These are phyloP conservation scores for Ommatoiulus sabulosus DNA, from an alignment of 2,888 invertebrate genomes.

Conservation along the genomic window DNA sequence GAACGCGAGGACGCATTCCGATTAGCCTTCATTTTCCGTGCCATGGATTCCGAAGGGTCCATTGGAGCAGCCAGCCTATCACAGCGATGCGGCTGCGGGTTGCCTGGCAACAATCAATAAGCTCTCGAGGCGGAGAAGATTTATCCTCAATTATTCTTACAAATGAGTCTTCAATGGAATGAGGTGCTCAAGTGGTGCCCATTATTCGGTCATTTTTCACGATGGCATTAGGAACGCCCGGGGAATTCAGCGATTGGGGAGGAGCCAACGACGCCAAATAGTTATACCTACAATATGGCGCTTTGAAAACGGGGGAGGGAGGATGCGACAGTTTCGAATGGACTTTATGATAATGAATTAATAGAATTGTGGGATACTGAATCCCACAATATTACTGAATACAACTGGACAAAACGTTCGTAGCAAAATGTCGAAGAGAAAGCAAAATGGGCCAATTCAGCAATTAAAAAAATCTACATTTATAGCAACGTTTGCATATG, in stretches of 20 bases:
- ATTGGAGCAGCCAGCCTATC: neutral
- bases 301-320: neutral
- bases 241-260: neutral
- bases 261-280: neutral
- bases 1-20: neutral
- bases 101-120: slow-evolving; percentile 47
- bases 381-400: too few species aligned
- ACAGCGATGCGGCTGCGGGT: neutral
- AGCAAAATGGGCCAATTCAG: too few species aligned
- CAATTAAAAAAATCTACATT: too few species aligned
- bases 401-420: too few species aligned
- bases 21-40: slow-evolving; percentile 12
- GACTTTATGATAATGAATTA: neutral
- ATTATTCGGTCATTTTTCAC: slow-evolving; percentile 50
- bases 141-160: slow-evolving; percentile 56
- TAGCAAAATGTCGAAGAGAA: too few species aligned
- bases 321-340: neutral
- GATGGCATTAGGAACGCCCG: slow-evolving; percentile 47
- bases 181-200: slow-evolving; percentile 55
- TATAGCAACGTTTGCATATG: too few species aligned
- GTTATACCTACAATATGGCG: neutral
- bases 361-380: neutral
- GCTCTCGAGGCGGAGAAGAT: slow-evolving; percentile 51
- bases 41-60: slow-evolving; percentile 19
- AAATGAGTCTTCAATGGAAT: slow-evolving; percentile 55